A percentile compares a stretch with the other conserved stretches of the same genome.
Evolutionary conservation across 2,113 vertebrate genomes (phyloP).

Genomic region (Lepus europaeus): DNA sequence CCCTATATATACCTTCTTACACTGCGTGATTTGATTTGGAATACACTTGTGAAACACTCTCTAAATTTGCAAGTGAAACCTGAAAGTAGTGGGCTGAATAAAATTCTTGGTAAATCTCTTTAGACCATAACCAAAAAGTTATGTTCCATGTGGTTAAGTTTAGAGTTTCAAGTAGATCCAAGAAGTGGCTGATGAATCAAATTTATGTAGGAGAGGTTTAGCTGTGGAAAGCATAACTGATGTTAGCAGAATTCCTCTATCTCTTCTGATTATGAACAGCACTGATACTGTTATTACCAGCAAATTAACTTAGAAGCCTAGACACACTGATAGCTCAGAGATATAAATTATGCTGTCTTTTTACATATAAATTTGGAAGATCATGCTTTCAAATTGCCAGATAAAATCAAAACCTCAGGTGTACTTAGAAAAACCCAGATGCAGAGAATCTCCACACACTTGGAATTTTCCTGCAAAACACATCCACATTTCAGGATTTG

Average conservation of each 20-base stretch:
- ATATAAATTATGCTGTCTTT: neutral
- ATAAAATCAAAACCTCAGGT: constrained; percentile 40
- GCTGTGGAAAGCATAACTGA: neutral
- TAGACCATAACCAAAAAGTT: neutral
- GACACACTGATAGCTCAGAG: neutral
- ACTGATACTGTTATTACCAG: neutral
- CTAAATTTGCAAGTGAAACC: constrained; percentile 6
- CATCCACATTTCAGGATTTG: neutral
- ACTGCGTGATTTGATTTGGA: neutral
- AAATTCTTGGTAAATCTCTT: constrained; percentile 32
- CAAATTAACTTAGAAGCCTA: neutral
- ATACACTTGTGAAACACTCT: neutral
- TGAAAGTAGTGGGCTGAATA: neutral
- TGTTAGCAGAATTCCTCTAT: neutral
- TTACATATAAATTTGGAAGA: neutral
- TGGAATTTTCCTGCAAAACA: neutral
- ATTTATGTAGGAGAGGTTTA: neutral
- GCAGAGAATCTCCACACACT: neutral
- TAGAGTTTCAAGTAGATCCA: neutral
- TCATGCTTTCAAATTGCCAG: neutral
- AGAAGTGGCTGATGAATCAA: neutral
- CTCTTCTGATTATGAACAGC: neutral
- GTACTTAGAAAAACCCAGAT: neutral
- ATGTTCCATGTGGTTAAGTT: neutral
- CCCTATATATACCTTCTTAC: neutral